Evolutionary conservation across 92 coral and sea anemone species (phyloP).

Genomic region (Epizoanthus ramosus): DNA sequence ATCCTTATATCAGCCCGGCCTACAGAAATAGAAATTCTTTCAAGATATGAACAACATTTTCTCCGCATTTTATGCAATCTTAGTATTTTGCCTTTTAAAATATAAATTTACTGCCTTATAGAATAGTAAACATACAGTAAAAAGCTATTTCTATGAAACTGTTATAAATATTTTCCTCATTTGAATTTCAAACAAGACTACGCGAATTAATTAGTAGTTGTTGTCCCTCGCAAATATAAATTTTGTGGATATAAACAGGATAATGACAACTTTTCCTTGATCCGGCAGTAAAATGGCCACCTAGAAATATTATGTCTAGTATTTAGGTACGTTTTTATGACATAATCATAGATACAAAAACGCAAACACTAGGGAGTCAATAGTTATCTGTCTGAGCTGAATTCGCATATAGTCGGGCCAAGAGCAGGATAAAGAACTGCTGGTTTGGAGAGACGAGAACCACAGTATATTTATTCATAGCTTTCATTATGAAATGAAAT

Average conservation of each 20-base stretch:
- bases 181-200: conserved; percentile 1
- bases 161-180: background rate
- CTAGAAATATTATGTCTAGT: background rate
- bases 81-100: background rate
- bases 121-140: background rate
- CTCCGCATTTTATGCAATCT: background rate
- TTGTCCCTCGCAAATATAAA: background rate
- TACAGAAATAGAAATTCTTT: background rate
- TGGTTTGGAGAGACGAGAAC: too few species aligned
- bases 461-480: too few species aligned
- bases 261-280: background rate
- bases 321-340: background rate
- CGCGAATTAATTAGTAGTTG: background rate
- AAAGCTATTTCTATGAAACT: background rate
- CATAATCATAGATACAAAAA: background rate
- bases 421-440: too few species aligned
- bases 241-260: background rate
- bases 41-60: background rate
- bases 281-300: background rate
- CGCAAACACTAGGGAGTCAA: background rate
- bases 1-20: too few species aligned
- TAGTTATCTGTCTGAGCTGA: too few species aligned
- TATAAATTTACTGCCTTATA: too few species aligned
- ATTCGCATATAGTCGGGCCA: too few species aligned
- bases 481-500: too few species aligned